Percentiles rank a stretch among this genome's conserved stretches.
phyloP scores from a whole-genome alignment of 2,888 invertebrate genomes.

The Linyphia triangularis region DNA sequence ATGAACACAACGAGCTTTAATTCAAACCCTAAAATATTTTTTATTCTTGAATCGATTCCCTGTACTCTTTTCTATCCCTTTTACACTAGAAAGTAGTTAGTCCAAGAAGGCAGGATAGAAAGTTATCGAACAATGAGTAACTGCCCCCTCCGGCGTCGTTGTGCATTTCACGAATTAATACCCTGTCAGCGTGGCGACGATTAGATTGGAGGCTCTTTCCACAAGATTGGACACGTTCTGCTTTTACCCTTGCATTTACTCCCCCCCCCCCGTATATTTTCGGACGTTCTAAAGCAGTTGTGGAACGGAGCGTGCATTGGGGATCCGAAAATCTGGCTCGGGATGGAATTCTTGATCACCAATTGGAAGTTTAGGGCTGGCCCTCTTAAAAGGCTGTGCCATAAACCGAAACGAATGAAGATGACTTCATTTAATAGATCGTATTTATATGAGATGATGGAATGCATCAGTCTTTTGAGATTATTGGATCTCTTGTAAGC shows the following conservation, averaged over 20 bases:
- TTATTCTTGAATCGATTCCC: no score
- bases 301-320: constrained; percentile 4
- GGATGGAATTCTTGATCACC: constrained; percentile 29
- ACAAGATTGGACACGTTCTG: constrained; percentile 49
- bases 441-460: neutral
- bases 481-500: neutral
- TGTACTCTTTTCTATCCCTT: no score
- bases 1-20: no score
- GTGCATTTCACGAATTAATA: constrained; percentile 48
- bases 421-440: neutral
- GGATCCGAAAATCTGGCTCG: constrained; percentile 16
- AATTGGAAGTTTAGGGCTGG: neutral
- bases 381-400: neutral
- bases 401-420: neutral
- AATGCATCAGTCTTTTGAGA: neutral
- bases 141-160: neutral
- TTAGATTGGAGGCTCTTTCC: constrained; percentile 41
- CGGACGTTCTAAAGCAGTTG: neutral
- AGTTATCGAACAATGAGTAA: neutral
- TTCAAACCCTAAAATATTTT: no score
- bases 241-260: neutral
- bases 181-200: constrained; percentile 19
- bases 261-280: neutral
- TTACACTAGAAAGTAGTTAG: no score
- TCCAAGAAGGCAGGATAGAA: neutral